Conservation (phyloP, 1,140 invertebrate genomes). For the Leptoteleia sp. region DNA sequence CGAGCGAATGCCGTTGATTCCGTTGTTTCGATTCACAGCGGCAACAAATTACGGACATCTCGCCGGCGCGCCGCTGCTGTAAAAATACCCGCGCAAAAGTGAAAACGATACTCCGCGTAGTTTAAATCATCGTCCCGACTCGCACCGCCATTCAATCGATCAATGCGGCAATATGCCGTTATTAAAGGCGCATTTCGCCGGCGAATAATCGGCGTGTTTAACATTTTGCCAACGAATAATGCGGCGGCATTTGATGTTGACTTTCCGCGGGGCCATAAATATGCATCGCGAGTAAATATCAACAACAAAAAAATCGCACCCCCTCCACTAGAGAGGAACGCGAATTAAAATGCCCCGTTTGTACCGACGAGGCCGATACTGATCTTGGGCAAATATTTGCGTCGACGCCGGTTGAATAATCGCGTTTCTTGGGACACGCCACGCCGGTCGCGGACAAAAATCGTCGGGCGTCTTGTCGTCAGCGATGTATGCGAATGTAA, state of each 20-base stretch:
- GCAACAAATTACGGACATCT: slow-evolving; percentile 57
- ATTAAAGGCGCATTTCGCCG: slow-evolving; percentile 21
- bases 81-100: slow-evolving; percentile 27
- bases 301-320: slow-evolving; percentile 45
- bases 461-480: neutral
- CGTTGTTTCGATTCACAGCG: slow-evolving; percentile 54
- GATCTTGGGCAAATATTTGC: slow-evolving; percentile 55
- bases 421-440: slow-evolving; percentile 13
- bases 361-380: slow-evolving; percentile 34
- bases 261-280: slow-evolving; percentile 37
- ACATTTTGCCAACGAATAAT: slow-evolving; percentile 35
- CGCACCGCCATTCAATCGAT: too few relatives aligned
- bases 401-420: slow-evolving; percentile 24
- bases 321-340: slow-evolving; percentile 13
- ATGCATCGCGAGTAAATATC: slow-evolving; percentile 39
- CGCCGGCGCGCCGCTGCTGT: slow-evolving; percentile 1
- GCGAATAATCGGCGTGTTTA: slow-evolving; percentile 29
- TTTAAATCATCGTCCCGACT: too few relatives aligned
- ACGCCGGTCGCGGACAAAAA: slow-evolving; percentile 19
- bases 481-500: slow-evolving; percentile 12
- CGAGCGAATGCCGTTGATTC: slow-evolving; percentile 39
- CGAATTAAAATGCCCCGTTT: slow-evolving; percentile 48
- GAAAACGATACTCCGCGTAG: too few relatives aligned
- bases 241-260: slow-evolving; percentile 36
- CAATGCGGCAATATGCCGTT: slow-evolving; percentile 13